Percentiles rank a stretch among this genome's conserved stretches.
phyloP scores from a whole-genome alignment of 2,113 vertebrate species.

The Ctenodactylus gundi region DNA sequence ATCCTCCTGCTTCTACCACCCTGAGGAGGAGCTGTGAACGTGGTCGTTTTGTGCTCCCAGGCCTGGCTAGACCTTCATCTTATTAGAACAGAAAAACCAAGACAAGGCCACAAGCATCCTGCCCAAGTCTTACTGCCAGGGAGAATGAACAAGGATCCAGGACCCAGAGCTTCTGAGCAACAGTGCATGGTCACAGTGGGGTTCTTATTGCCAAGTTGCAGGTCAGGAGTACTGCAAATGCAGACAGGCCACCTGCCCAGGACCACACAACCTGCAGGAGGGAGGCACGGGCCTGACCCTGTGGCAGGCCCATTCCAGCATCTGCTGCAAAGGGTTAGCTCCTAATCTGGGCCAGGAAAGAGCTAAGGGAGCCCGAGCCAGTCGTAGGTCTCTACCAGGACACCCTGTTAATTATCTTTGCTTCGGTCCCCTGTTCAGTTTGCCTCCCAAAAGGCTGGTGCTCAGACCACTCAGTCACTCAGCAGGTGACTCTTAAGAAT shows the following conservation, averaged over 20 bases:
- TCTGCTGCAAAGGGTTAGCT: neutral
- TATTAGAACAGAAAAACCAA: neutral
- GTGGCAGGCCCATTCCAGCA: rapidly evolving
- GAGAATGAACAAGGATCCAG: neutral
- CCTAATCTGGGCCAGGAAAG: neutral
- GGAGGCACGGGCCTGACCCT: neutral
- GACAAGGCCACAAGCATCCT: neutral
- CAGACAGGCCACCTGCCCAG: neutral
- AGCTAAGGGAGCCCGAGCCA: neutral
- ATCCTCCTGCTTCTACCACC: too few relatives aligned
- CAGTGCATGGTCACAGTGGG: neutral
- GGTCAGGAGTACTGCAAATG: neutral
- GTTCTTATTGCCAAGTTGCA: neutral
- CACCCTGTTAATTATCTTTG: neutral
- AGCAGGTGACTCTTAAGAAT: neutral
- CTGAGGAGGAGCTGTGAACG: too few relatives aligned
- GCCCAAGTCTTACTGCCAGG: neutral
- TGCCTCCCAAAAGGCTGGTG: neutral
- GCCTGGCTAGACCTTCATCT: neutral
- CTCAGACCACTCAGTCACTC: neutral
- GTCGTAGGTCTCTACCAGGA: neutral
- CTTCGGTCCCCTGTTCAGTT: neutral
- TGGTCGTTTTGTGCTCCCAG: too few relatives aligned
- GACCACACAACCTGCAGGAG: neutral
- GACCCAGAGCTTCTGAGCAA: neutral